These are phyloP conservation scores for Ardeotis arabs DNA, from an alignment of 2,113 vertebrate species.

Conservation along the genomic window DNA sequence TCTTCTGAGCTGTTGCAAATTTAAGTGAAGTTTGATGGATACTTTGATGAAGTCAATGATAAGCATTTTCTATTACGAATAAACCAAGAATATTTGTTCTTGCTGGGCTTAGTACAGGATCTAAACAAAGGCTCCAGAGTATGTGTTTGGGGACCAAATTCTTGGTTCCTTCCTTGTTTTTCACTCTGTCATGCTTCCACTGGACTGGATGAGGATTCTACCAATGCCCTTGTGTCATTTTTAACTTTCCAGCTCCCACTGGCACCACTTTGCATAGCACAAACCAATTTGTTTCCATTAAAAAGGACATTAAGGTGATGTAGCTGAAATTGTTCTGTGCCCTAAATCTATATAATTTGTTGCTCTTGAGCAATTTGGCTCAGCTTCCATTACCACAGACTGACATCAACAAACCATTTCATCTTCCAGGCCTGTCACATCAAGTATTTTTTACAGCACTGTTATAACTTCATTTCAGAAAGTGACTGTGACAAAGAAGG, in stretches of 20 bases:
- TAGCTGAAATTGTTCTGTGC: conserved; percentile 25
- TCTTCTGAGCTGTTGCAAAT: neutral
- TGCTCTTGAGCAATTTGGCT: conserved; percentile 39
- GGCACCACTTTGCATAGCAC: neutral
- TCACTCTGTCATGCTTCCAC: neutral
- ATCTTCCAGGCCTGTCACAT: conserved; percentile 52
- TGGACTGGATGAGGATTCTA: neutral
- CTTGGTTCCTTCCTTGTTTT: neutral
- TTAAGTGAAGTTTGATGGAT: neutral
- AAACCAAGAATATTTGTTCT: neutral
- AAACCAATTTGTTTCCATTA: conserved; percentile 55
- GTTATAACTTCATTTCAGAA: conserved; percentile 55
- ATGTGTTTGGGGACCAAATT: neutral
- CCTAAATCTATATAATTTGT: conserved; percentile 51
- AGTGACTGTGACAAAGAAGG: conserved; percentile 38
- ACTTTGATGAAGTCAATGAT: neutral
- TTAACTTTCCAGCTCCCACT: conserved; percentile 19
- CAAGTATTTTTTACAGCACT: conserved; percentile 36
- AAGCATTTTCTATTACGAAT: neutral
- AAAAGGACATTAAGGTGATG: conserved; percentile 34
- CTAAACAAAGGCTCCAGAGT: neutral
- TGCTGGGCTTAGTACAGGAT: neutral
- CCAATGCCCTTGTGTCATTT: neutral
- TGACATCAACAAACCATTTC: conserved; percentile 54
- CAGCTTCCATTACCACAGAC: conserved; percentile 30